Conservation (phyloP, 2,113 vertebrate genomes). For the Hymenochirus boettgeri region DNA sequence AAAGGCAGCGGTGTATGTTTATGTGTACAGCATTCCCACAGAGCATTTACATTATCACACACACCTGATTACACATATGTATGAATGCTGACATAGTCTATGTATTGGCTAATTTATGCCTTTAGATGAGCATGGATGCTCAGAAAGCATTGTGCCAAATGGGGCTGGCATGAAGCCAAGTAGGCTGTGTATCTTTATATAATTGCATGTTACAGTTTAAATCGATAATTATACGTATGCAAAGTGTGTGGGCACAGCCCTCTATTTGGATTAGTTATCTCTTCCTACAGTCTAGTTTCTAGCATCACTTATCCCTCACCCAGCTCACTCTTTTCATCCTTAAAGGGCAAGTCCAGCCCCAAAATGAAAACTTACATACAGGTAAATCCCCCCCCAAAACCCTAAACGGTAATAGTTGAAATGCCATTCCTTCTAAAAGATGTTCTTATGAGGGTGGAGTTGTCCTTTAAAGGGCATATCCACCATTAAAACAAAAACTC, state of each 20-base stretch:
- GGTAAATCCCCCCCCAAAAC: too few relatives aligned
- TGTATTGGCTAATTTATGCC: neutral
- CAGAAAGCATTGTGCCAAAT: neutral
- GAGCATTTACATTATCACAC: constrained; percentile 4
- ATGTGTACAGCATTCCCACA: constrained; percentile 1
- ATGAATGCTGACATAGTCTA: constrained; percentile 12
- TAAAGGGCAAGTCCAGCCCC: too few relatives aligned
- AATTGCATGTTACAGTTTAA: constrained; percentile 25
- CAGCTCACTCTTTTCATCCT: too few relatives aligned
- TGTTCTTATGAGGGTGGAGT: too few relatives aligned
- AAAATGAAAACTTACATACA: too few relatives aligned
- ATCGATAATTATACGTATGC: constrained; percentile 24
- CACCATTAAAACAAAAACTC: too few relatives aligned
- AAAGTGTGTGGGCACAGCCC: constrained; percentile 29
- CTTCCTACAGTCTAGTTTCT: too few relatives aligned
- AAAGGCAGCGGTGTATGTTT: constrained; percentile 3
- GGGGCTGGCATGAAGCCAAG: constrained; percentile 16
- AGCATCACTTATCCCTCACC: too few relatives aligned
- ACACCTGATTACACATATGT: constrained; percentile 28
- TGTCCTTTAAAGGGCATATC: too few relatives aligned
- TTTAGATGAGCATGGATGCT: constrained; percentile 5
- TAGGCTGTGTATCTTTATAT: constrained; percentile 28
- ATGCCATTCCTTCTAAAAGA: too few relatives aligned
- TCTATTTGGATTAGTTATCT: neutral
- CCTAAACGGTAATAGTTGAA: too few relatives aligned